These are phyloP conservation scores for Arvicanthis niloticus DNA, from an alignment of 2,113 vertebrate species.

Conservation along the genomic window DNA sequence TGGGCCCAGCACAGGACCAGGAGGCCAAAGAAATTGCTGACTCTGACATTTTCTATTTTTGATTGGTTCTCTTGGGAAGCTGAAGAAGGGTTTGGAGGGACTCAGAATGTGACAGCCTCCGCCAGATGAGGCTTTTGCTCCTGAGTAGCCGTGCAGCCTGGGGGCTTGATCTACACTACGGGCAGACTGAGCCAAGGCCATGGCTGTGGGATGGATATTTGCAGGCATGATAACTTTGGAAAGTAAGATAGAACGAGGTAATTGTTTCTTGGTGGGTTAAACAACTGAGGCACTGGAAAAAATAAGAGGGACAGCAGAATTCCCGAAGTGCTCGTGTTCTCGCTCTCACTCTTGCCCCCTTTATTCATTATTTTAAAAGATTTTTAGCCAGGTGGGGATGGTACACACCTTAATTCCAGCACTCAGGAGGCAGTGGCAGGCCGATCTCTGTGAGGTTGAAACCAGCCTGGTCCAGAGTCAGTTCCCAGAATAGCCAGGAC, in stretches of 20 bases:
- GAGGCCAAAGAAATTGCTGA: slow-evolving; percentile 73
- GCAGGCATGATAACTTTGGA: not conserved
- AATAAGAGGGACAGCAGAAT: not conserved
- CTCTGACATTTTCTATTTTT: slow-evolving; percentile 67
- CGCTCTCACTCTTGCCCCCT: not conserved
- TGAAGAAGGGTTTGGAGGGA: not conserved
- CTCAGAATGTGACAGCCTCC: slow-evolving; percentile 23
- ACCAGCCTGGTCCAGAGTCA: not conserved
- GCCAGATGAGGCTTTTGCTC: slow-evolving; percentile 7
- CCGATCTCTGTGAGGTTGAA: not conserved
- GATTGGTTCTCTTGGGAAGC: slow-evolving; percentile 76
- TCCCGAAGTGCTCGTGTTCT: not conserved
- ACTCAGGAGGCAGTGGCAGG: not conserved
- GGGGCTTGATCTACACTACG: not conserved
- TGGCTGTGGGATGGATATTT: slow-evolving; percentile 31
- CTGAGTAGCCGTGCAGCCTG: not conserved
- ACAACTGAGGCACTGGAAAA: not conserved
- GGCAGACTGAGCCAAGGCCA: not conserved
- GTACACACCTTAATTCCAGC: not conserved
- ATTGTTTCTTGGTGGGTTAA: not conserved
- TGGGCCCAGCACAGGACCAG: slow-evolving; percentile 22
- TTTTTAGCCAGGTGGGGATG: not conserved
- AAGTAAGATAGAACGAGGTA: not conserved
- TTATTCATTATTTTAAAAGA: slow-evolving; percentile 51
- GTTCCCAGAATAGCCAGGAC: not conserved